phyloP scores from a whole-genome alignment of 2,888 invertebrate species.

The Myathropa florea region DNA sequence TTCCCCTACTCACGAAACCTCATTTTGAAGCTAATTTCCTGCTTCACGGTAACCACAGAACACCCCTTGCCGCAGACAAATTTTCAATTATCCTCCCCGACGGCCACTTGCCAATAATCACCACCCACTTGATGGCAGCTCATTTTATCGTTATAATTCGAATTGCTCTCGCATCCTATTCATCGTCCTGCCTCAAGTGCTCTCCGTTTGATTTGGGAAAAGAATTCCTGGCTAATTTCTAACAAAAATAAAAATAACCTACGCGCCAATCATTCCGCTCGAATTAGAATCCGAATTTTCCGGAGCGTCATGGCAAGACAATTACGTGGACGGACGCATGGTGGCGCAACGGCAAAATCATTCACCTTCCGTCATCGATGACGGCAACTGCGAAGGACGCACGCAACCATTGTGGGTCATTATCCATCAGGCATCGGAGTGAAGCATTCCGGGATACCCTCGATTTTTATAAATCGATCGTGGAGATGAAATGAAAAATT shows the following conservation, averaged over 20 bases:
- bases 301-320: neutral
- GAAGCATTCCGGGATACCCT: constrained; percentile 7
- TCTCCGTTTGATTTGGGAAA: neutral
- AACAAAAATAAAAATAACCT: neutral
- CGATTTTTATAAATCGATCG: neutral
- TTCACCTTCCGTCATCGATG: neutral
- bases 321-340: neutral
- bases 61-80: neutral
- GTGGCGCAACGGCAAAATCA: neutral
- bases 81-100: neutral
- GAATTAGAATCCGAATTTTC: constrained; percentile 21
- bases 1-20: too few relatives aligned
- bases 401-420: too few relatives aligned
- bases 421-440: neutral
- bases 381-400: too few relatives aligned
- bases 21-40: neutral
- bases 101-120: neutral
- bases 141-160: neutral
- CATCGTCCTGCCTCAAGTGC: neutral
- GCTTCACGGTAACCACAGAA: neutral
- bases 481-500: constrained; percentile 36
- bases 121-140: neutral
- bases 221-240: neutral
- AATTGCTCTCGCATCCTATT: neutral
- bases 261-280: constrained; percentile 11